Evolutionary conservation across 2,113 vertebrate species (phyloP), one percentile per base, ranked within the genome.

Genomic region (Sturnira hondurensis): DNA sequence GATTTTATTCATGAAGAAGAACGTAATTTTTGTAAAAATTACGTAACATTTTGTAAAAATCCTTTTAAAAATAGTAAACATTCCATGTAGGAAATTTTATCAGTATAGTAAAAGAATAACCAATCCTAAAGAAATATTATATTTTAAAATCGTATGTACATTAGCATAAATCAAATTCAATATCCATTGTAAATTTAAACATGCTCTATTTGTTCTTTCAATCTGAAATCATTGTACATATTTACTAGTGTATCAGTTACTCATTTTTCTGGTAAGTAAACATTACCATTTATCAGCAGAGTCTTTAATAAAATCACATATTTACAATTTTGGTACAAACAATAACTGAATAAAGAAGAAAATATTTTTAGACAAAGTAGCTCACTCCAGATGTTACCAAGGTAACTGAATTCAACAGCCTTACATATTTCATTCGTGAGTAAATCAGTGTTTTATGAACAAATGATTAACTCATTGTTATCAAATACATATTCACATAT

Each of bases 381-480:
- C 81, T 97, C 77, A 89, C 71, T 96, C 97, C 96, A 98, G 98
- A 97, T 98, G 98, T 98, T 98, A 96, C 98, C 98, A 97, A 97
- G 97, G 98, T 98, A 98, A 98, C 97, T 87, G 97, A 96, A 98
- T 94, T 94, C 97, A 96, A 97, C 87, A 96, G 77, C 91, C 96
- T 97, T 97, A 88, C 77, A 96, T 95, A 94, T 97, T 97, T 97
- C 84, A 96, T 97, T 95, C 58, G 68, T 89, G 81, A 97, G 81
- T 89, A 98, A 95, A 91, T 84, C 33, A 61, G 41, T 90, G 63
- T 97, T 96, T 97, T 96, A 71, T 33, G 58, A 92, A 90, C 13
- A 95, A 97, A 91, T 52, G 84, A 78, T 91, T 93, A 93, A 89
- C 52, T 94, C 61, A 70, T 89, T 96, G 95, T 5, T 89, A 92